Conservation (phyloP, 2,113 vertebrate species). For the Paraplagusia blochii region DNA sequence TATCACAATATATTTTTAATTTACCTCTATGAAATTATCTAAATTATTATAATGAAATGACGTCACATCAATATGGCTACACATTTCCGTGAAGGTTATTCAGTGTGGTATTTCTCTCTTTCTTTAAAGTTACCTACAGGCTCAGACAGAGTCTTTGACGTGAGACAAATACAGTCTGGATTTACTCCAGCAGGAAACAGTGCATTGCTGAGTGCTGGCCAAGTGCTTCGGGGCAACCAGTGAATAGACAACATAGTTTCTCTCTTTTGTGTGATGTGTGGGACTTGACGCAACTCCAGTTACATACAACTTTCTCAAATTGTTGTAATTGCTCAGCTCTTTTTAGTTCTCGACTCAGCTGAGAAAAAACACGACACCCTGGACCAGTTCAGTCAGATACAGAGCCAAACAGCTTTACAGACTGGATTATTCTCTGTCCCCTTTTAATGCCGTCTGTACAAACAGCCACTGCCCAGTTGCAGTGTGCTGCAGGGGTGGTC, state of each 20-base stretch:
- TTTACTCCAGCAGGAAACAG: slow-evolving; percentile 22
- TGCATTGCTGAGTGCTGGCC: slow-evolving; percentile 45
- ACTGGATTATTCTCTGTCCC: neutral
- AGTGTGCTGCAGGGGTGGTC: slow-evolving; percentile 28
- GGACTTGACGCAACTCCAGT: slow-evolving; percentile 3
- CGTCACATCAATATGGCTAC: neutral
- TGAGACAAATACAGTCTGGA: slow-evolving; percentile 31
- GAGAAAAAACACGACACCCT: neutral
- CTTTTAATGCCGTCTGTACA: slow-evolving; percentile 2
- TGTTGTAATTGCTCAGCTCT: neutral
- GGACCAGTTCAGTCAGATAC: neutral
- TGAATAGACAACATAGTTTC: slow-evolving; percentile 18
- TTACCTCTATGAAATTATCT: no score
- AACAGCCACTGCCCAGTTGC: slow-evolving; percentile 2
- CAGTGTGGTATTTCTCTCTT: neutral
- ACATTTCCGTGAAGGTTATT: neutral
- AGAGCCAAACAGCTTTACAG: neutral
- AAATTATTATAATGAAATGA: neutral
- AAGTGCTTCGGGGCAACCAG: slow-evolving; percentile 53
- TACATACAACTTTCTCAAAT: slow-evolving; percentile 10
- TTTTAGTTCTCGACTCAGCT: neutral
- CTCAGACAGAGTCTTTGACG: slow-evolving; percentile 38
- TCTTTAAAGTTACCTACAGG: slow-evolving; percentile 22
- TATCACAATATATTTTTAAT: no score
- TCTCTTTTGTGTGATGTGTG: slow-evolving; percentile 4